These are phyloP conservation scores for Orcinus orca DNA, from an alignment of 2,113 vertebrate genomes.

Conservation along the genomic window DNA sequence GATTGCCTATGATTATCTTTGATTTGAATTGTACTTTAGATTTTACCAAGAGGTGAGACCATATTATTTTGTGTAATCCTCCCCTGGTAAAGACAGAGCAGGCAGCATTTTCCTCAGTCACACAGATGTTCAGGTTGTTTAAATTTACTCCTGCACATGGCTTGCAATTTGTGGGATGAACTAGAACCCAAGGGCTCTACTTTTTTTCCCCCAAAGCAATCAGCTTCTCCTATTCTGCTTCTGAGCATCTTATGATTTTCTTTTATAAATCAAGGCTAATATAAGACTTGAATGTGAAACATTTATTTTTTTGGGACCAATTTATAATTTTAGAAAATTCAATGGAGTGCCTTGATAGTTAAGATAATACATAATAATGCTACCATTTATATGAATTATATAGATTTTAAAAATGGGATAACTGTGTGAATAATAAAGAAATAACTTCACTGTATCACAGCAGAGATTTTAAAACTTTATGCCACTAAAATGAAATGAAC, in stretches of 20 bases:
- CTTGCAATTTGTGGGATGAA: not conserved
- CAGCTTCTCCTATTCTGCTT: not conserved
- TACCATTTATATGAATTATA: not conserved
- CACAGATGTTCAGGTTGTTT: not conserved
- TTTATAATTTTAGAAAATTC: slow-evolving; percentile 42
- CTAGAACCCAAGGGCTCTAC: not conserved
- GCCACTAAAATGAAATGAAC: not conserved
- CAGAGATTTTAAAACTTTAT: not conserved
- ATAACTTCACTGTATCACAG: not conserved
- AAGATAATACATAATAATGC: not conserved
- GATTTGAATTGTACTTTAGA: not conserved
- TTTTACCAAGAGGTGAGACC: not conserved
- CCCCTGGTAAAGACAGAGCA: not conserved
- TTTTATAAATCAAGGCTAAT: slow-evolving; percentile 9
- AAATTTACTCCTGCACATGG: not conserved
- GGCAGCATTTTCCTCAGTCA: not conserved
- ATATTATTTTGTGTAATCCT: not conserved
- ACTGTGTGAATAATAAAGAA: not conserved
- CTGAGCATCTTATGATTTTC: not conserved
- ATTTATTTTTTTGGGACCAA: not conserved
- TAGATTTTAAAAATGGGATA: not conserved
- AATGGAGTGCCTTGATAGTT: not conserved
- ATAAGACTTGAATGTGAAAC: not conserved
- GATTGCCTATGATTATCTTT: not conserved
- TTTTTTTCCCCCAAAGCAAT: not conserved